Evolutionary conservation across 2,888 invertebrate genomes (phyloP).

Genomic region (Macaria notata): DNA sequence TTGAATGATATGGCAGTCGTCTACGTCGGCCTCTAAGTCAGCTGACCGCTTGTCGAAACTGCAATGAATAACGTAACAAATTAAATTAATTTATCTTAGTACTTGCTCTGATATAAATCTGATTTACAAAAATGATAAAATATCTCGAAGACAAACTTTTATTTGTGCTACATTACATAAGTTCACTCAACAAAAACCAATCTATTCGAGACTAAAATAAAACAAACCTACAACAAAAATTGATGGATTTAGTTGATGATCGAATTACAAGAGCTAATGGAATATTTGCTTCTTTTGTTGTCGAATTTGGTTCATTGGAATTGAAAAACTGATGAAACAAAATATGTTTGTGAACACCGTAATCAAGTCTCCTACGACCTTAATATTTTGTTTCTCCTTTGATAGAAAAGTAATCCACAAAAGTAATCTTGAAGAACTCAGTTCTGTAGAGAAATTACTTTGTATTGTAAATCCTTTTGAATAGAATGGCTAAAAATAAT

Average conservation of each 20-base stretch:
- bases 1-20: conserved; percentile 92
- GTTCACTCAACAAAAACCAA: conserved; percentile 1
- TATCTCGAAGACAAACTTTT: too few species aligned
- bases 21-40: conserved; percentile 81
- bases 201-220: conserved; percentile 10
- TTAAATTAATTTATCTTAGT: too few species aligned
- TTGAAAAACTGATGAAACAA: conserved; percentile 9
- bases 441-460: too few species aligned
- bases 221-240: conserved; percentile 7
- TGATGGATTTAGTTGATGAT: conserved; percentile 8
- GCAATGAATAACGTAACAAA: conserved; percentile 35
- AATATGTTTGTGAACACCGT: conserved; percentile 5
- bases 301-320: conserved; percentile 6
- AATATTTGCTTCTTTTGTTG: conserved; percentile 14
- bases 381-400: conserved; percentile 4
- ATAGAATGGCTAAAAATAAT: too few species aligned
- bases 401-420: neutral
- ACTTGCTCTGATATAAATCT: too few species aligned
- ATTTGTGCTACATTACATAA: neutral
- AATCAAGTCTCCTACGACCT: conserved; percentile 2
- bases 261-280: conserved; percentile 10
- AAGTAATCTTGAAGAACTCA: too few species aligned
- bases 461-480: too few species aligned
- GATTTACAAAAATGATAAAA: too few species aligned
- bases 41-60: conserved; percentile 80